Evolutionary conservation across 2,888 invertebrate species (phyloP).

Genomic region (Drosophila nigritarsus): DNA sequence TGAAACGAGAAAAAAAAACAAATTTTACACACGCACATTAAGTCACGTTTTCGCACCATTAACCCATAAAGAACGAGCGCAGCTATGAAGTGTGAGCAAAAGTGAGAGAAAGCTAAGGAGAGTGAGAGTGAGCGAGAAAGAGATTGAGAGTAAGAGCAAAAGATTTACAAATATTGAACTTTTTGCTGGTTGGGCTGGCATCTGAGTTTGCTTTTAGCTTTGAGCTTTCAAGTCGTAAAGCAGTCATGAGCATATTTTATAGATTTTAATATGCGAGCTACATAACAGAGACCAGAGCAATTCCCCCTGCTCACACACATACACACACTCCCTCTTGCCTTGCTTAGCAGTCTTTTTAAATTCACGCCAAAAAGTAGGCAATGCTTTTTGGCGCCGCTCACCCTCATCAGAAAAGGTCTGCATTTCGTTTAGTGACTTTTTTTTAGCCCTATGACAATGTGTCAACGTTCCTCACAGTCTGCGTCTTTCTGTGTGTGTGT

Average conservation of each 20-base stretch:
- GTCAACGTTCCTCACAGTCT: constrained; percentile 67
- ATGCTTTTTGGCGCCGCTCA: constrained; percentile 62
- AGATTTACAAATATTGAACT: constrained; percentile 83
- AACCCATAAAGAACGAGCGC: constrained; percentile 81
- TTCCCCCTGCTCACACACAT: constrained; percentile 13
- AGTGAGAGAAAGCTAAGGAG: constrained; percentile 15
- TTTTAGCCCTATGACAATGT: constrained; percentile 73
- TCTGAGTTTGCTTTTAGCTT: constrained; percentile 65
- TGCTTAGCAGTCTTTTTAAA: constrained; percentile 59
- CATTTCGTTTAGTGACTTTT: constrained; percentile 74
- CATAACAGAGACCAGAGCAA: constrained; percentile 56
- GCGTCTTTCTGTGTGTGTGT: constrained; percentile 6
- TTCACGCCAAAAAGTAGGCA: constrained; percentile 75
- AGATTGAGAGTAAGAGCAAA: constrained; percentile 32
- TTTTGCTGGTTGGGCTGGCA: constrained; percentile 57
- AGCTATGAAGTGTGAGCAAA: constrained; percentile 19
- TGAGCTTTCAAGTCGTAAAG: constrained; percentile 74
- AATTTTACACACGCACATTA: constrained; percentile 80
- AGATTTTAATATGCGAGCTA: constrained; percentile 81
- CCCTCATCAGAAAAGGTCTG: constrained; percentile 69
- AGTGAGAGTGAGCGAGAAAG: constrained; percentile 9
- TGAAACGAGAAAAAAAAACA: constrained; percentile 49
- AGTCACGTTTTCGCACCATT: constrained; percentile 84
- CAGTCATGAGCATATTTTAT: constrained; percentile 77
- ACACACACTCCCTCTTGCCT: constrained; percentile 19